These are phyloP conservation scores for Rhagophthalmus giganteus DNA, from an alignment of 2,888 invertebrate species.

Conservation along the genomic window DNA sequence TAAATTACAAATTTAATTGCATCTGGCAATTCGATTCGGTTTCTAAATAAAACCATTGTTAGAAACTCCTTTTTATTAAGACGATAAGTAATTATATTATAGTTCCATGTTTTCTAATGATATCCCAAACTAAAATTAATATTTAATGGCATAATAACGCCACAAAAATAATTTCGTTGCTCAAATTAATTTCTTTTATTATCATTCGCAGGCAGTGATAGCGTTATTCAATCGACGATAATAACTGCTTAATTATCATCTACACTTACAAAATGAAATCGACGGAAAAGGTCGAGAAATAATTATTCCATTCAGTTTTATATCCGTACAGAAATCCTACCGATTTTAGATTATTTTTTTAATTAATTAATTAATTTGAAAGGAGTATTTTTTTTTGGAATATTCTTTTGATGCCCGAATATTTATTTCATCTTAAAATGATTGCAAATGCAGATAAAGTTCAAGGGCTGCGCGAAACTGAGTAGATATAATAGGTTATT, in stretches of 20 bases:
- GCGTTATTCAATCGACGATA: neutral
- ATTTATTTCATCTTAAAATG: too few relatives aligned
- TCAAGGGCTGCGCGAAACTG: too few relatives aligned
- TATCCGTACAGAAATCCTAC: too few relatives aligned
- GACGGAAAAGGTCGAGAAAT: neutral
- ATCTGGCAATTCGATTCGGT: conserved; percentile 24
- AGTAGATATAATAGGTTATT: too few relatives aligned
- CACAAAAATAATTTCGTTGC: neutral
- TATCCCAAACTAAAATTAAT: neutral
- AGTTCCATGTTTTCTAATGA: neutral
- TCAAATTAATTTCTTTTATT: neutral
- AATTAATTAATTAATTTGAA: too few relatives aligned
- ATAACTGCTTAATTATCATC: too few relatives aligned
- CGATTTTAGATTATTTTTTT: too few relatives aligned
- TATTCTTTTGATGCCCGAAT: too few relatives aligned
- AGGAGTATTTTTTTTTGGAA: too few relatives aligned
- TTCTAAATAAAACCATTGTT: conserved; percentile 28
- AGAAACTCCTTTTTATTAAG: neutral
- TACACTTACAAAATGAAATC: too few relatives aligned
- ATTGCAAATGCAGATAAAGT: too few relatives aligned
- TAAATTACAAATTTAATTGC: conserved; percentile 25
- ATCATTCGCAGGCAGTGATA: neutral
- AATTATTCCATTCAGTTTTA: too few relatives aligned
- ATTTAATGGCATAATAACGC: neutral
- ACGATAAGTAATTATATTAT: neutral